Base-by-base conservation (phyloP, 2,888 invertebrate genomes). In the Xestia ashworthii region DNA sequence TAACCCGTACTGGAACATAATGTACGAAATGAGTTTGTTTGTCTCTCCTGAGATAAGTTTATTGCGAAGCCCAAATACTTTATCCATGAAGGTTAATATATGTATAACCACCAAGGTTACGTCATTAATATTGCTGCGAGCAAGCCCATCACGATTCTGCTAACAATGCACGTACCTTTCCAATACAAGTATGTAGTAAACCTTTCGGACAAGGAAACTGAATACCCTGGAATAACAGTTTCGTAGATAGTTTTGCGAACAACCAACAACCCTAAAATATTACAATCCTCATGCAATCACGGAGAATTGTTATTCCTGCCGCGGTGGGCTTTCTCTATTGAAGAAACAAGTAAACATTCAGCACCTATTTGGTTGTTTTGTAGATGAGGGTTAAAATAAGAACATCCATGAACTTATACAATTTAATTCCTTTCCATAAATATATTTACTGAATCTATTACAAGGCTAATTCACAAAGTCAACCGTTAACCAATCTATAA, bases 131-230 rank as follows among this genome's bases (percentile, higher is more conserved):
- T 76, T 76, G 46, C 50, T 69, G 50, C 58, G 14, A 69, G 14
- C 58, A 38, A 81, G 22, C 44, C 65, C 25, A 69, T 58, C 68
- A 69, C 65, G 53, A 68, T 66, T 76, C 38, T 25, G 46, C 50
- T 68, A 60, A 78, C 64, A 71, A 71, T 71, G 46, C 78, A 77
- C 55, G 68, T 44, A 44, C 25, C 38, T 68, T 66, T 38, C 68
- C 25, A 78, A 68, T 83, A 68, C 64, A 69, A 70, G 60, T 82
- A 74, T 75, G 74, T 65, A 58, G 72, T 78, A 80, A 79, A 74
- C 76, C 76, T 76, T 85, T 79, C 71, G 65, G 64, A 66, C 83
- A n/a, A 79, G 71, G 46, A 86, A 84, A 83, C 76, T 72, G 81
- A 81, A 46, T 70, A 46, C 32, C 76, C 55, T 41, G 64, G 32